Evolutionary conservation across 2,797 vertebrate species (phyloP), one percentile per base, ranked within the genome.

Genomic region (Diglossa cyanea): DNA sequence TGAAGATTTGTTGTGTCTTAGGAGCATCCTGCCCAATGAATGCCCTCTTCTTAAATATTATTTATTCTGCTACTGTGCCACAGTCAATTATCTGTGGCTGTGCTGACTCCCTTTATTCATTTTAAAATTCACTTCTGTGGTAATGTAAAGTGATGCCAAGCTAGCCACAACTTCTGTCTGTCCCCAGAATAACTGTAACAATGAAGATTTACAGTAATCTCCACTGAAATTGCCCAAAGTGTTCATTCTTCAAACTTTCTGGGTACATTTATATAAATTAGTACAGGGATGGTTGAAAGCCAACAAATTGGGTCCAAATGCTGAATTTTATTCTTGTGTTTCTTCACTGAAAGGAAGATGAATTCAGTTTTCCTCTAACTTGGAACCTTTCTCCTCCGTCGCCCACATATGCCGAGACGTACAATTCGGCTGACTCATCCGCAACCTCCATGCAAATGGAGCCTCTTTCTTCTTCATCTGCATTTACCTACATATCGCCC

Each of bases 111-210:
- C 33, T 92, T 88, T 82, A 61, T 74, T 87, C 2, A 50, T 79
- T 87, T 93, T 53, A 63, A 86, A 94, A 88, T 71, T 83, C 26
- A 77, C 11, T 91, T 91, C 25, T 68, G 39, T 82, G 47, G 74
- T 86, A 93, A 92, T 72, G n/a, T 20, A 67, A 84, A 93, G 71
- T 63, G 78, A 93, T 87, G 86, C 45, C 68, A 86, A 89, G 31
- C 16, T 61, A 93, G 45, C 42, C 67, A 74, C 57, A 79, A 48
- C 67, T 91, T 92, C 81, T 87, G 4, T 88, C 77, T 92, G 75
- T 68, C 74, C 53, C 35, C 77, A 75, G 71, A 95, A 82, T 63
- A 75, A 53, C 66, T 54, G 16, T 9, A 60, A 17, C 33, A 70
- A 70, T 44, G 45, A 62, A 71, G 35, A 60, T 87, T 91, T 92